Evolutionary conservation across 2,888 invertebrate genomes (phyloP).

Genomic region (Miltochrista miniata): DNA sequence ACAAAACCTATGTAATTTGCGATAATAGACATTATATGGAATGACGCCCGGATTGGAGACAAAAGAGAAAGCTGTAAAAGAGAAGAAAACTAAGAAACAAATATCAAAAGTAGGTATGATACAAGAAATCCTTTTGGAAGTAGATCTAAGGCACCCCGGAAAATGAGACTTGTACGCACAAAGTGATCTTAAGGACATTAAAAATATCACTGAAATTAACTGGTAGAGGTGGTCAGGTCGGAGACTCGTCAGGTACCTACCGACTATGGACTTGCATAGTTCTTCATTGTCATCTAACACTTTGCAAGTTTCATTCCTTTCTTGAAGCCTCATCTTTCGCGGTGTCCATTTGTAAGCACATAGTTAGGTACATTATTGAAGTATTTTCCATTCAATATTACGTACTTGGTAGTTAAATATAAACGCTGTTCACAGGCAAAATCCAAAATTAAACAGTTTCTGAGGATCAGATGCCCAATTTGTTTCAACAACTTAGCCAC

Average conservation of each 20-base stretch:
- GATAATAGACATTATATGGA: constrained; percentile 20
- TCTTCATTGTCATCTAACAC: too few relatives aligned
- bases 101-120: constrained; percentile 20
- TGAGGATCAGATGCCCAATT: constrained; percentile 52
- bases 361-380: too few relatives aligned
- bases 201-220: too few relatives aligned
- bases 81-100: constrained; percentile 30
- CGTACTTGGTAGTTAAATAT: background rate
- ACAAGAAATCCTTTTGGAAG: background rate
- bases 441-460: constrained; percentile 28
- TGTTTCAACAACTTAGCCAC: constrained; percentile 47
- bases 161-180: too few relatives aligned
- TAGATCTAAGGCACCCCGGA: background rate
- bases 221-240: too few relatives aligned
- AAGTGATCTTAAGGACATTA: too few relatives aligned
- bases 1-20: constrained; percentile 24
- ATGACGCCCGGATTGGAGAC: constrained; percentile 31
- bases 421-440: constrained; percentile 28
- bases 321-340: too few relatives aligned
- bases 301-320: too few relatives aligned
- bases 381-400: too few relatives aligned
- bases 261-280: too few relatives aligned
- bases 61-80: constrained; percentile 27
- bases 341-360: too few relatives aligned
- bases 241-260: too few relatives aligned